phyloP scores from a whole-genome alignment of 1,140 invertebrate genomes.

The Varroa destructor region DNA sequence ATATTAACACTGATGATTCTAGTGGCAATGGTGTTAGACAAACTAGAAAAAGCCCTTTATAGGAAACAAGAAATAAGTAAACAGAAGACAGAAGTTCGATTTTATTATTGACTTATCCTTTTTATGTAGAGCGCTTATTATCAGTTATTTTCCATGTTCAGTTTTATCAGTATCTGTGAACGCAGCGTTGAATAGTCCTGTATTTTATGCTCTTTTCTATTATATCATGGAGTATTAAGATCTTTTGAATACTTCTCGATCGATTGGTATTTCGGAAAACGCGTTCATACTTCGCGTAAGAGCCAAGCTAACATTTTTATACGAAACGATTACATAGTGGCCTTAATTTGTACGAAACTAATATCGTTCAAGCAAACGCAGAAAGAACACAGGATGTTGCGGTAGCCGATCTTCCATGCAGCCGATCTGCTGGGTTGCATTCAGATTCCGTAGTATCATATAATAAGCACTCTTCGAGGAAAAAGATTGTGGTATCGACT shows the following conservation, averaged over 20 bases:
- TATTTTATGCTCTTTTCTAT: conserved; percentile 26
- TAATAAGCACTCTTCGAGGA: too few relatives aligned
- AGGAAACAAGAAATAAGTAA: too few relatives aligned
- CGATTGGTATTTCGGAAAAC: conserved; percentile 57
- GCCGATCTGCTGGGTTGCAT: too few relatives aligned
- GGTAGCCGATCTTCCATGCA: conserved; percentile 41
- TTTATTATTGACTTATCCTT: too few relatives aligned
- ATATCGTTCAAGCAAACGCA: conserved; percentile 31
- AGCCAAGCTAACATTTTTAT: conserved; percentile 50
- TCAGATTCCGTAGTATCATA: too few relatives aligned
- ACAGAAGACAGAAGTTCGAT: conserved; percentile 59
- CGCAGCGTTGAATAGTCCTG: conserved; percentile 32
- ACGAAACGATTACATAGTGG: not conserved
- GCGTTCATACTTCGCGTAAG: conserved; percentile 62
- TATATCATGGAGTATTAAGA: conserved; percentile 31
- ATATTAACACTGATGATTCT: conserved; percentile 32
- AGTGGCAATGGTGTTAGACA: conserved; percentile 35
- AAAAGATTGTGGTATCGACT: too few relatives aligned
- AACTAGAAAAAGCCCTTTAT: conserved; percentile 35
- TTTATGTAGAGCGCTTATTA: too few relatives aligned
- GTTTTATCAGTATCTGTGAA: not conserved
- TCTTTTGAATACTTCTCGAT: conserved; percentile 32
- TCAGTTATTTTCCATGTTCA: too few relatives aligned
- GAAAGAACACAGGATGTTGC: conserved; percentile 44
- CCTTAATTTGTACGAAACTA: not conserved